Percentiles rank a stretch among this genome's conserved stretches.
Conservation (phyloP, 2,888 invertebrate species). For the Osmoderma eremita region DNA sequence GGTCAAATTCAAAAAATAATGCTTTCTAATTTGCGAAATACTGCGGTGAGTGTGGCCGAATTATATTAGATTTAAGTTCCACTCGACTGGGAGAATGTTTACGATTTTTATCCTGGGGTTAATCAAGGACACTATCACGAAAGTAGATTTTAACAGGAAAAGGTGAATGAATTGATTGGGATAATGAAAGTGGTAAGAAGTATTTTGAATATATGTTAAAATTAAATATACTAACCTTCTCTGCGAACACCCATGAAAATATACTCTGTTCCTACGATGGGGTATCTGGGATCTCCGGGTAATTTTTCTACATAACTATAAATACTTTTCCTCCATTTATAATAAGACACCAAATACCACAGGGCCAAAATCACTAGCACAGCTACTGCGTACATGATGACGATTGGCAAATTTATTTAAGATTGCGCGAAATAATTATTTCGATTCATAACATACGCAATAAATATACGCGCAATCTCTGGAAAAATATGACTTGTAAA, state of each 20-base stretch:
- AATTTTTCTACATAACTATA: conserved; percentile 18
- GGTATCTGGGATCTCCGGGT: conserved; percentile 25
- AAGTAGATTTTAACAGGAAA: not conserved
- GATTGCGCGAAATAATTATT: too few relatives aligned
- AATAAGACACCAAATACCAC: conserved; percentile 14
- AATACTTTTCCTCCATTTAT: conserved; percentile 17
- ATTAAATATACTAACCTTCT: conserved; percentile 21
- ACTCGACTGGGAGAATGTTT: not conserved
- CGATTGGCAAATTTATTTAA: too few relatives aligned
- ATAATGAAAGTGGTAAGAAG: not conserved
- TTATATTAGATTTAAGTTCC: too few relatives aligned
- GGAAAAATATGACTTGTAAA: too few relatives aligned
- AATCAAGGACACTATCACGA: too few relatives aligned
- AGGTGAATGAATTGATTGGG: not conserved
- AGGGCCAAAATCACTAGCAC: conserved; percentile 1
- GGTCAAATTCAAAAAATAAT: too few relatives aligned
- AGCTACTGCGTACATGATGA: conserved; percentile 2
- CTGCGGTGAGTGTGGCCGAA: too few relatives aligned
- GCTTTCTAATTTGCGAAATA: too few relatives aligned
- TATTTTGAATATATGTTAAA: not conserved
- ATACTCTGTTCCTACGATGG: conserved; percentile 32
- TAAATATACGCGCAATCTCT: too few relatives aligned
- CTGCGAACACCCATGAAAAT: conserved; percentile 27
- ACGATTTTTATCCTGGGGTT: too few relatives aligned
- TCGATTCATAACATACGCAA: too few relatives aligned